These are phyloP conservation scores for Clangula hyemalis DNA, from an alignment of 2,797 vertebrate genomes.

Conservation along the genomic window DNA sequence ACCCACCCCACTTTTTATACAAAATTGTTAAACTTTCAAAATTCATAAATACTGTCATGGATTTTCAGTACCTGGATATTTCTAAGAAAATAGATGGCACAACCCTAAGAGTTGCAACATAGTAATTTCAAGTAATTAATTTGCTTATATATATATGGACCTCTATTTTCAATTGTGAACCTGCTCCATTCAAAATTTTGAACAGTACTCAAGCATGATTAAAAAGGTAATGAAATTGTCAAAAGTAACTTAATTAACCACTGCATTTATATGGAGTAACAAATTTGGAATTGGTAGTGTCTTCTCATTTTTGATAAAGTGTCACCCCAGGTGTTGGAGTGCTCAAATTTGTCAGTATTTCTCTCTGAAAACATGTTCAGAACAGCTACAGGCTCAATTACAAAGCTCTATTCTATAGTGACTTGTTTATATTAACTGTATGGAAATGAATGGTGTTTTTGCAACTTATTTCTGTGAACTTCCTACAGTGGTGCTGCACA, in stretches of 20 bases:
- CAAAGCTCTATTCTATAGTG: neutral
- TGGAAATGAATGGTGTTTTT: slow-evolving; percentile 9
- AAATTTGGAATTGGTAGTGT: neutral
- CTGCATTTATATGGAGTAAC: neutral
- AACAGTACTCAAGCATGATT: neutral
- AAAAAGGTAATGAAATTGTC: slow-evolving; percentile 16
- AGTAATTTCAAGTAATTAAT: neutral
- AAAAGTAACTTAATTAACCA: slow-evolving; percentile 14
- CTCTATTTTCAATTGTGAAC: neutral
- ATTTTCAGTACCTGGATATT: neutral
- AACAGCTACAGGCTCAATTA: neutral
- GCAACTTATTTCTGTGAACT: slow-evolving; percentile 9
- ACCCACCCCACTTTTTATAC: neutral
- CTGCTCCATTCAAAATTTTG: neutral
- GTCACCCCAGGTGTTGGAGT: neutral
- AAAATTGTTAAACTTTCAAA: neutral
- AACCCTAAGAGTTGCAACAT: neutral
- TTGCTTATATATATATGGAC: neutral
- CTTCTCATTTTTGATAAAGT: neutral
- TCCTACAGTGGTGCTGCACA: neutral
- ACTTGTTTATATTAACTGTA: neutral
- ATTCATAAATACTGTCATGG: neutral
- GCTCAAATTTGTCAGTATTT: neutral
- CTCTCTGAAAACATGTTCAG: neutral
- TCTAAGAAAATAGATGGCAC: neutral